These are phyloP conservation scores for Polyodon spathula DNA, from an alignment of 2,113 vertebrate species.

Conservation along the genomic window DNA sequence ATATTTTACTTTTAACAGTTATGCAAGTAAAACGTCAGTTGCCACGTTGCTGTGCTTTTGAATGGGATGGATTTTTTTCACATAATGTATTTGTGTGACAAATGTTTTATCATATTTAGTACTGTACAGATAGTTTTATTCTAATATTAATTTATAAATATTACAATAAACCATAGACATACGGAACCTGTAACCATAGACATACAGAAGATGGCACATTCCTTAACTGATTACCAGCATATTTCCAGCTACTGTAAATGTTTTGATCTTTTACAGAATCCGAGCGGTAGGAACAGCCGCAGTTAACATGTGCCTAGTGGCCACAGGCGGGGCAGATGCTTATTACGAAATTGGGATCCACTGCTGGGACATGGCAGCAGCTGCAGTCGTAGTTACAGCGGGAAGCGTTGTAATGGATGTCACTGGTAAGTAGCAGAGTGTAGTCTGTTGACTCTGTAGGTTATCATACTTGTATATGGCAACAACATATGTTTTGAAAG, in stretches of 20 bases:
- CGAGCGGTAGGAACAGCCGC: conserved; percentile 80
- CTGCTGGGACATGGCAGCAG: conserved; percentile 87
- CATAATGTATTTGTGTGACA: too few relatives aligned
- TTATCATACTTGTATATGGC: background rate
- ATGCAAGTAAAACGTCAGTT: too few relatives aligned
- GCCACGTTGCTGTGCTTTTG: too few relatives aligned
- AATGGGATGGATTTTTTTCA: too few relatives aligned
- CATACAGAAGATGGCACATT: background rate
- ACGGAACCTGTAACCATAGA: background rate
- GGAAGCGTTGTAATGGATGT: conserved; percentile 80
- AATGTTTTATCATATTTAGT: too few relatives aligned
- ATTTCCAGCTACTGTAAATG: conserved; percentile 64
- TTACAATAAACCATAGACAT: background rate
- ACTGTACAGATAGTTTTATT: too few relatives aligned
- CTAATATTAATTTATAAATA: background rate
- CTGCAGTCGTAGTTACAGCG: conserved; percentile 70
- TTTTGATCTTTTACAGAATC: conserved; percentile 51
- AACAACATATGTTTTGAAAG: too few relatives aligned
- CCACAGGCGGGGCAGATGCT: conserved; percentile 73
- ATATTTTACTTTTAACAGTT: too few relatives aligned
- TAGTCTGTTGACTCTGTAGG: too few relatives aligned
- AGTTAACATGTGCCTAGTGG: conserved; percentile 89
- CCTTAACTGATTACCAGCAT: background rate
- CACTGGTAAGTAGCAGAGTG: conserved; percentile 47
- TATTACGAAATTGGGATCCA: conserved; percentile 93